These are phyloP conservation scores for Eidolon dupreanum DNA, from an alignment of 2,797 vertebrate genomes.

Conservation along the genomic window DNA sequence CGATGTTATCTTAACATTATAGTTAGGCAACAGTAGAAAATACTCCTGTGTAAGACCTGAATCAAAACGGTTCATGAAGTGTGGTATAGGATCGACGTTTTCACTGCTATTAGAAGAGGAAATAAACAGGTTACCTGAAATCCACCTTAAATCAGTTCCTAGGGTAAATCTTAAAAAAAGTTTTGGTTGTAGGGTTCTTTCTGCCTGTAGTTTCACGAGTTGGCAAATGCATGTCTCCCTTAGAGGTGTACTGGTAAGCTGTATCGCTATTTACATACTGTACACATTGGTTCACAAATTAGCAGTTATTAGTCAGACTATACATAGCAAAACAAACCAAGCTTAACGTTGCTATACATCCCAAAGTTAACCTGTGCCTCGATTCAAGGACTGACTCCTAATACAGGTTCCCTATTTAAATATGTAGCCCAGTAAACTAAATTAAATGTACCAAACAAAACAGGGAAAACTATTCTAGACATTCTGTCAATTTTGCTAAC, in stretches of 20 bases:
- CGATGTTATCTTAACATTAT: constrained; percentile 78
- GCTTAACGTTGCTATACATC: constrained; percentile 85
- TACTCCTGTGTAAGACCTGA: constrained; percentile 83
- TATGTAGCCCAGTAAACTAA: constrained; percentile 99
- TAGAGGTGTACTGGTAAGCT: constrained; percentile 83
- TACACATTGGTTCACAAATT: constrained; percentile 89
- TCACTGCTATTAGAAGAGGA: constrained; percentile 70
- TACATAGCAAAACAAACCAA: constrained; percentile 89
- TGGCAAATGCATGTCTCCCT: constrained; percentile 81
- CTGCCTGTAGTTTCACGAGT: constrained; percentile 81
- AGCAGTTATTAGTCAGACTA: constrained; percentile 97
- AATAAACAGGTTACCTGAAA: constrained; percentile 79
- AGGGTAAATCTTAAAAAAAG: constrained; percentile 81
- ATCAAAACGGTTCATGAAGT: constrained; percentile 81
- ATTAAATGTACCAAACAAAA: constrained; percentile 97
- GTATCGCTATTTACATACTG: constrained; percentile 85
- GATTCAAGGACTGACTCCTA: constrained; percentile 94
- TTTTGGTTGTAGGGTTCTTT: constrained; percentile 82
- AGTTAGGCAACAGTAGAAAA: constrained; percentile 81
- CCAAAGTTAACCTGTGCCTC: constrained; percentile 83
- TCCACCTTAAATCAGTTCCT: constrained; percentile 77
- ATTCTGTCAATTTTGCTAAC: constrained; percentile 99
- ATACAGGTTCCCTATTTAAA: constrained; percentile 96
- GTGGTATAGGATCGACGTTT: constrained; percentile 72
- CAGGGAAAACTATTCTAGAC: constrained; percentile 98